Percentiles rank a stretch among this genome's conserved stretches.
Conservation (phyloP, 2,888 invertebrate genomes). For the Hirudinaria manillensis region DNA sequence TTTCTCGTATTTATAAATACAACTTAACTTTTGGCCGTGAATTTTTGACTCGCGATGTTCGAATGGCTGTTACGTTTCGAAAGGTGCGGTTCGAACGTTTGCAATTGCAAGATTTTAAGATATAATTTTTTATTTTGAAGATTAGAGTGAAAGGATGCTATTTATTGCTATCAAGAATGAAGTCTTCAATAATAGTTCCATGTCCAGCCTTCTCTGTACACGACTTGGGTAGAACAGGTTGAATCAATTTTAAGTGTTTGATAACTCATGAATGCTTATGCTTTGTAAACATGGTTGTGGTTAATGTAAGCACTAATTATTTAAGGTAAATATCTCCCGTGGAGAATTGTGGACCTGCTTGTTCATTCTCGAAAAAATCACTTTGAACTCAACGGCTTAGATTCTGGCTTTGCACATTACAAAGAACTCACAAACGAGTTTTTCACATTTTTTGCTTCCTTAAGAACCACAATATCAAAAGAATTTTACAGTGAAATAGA, state of each 20-base stretch:
- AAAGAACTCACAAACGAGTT: constrained; percentile 2
- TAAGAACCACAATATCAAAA: not conserved
- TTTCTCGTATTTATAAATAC: no score
- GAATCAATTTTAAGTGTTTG: not conserved
- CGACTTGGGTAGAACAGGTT: constrained; percentile 1
- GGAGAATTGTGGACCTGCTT: constrained; percentile 4
- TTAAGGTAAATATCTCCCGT: constrained; percentile 20
- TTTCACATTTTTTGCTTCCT: constrained; percentile 20
- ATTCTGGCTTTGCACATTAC: not conserved
- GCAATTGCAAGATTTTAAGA: no score
- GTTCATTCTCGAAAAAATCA: not conserved
- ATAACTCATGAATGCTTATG: not conserved
- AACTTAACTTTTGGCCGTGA: no score
- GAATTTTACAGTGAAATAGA: constrained; percentile 13
- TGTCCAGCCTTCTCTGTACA: not conserved
- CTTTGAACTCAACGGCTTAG: constrained; percentile 4
- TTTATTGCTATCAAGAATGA: no score
- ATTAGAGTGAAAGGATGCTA: no score
- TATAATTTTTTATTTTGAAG: no score
- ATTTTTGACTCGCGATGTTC: no score
- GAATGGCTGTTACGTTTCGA: no score
- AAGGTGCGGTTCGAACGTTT: no score
- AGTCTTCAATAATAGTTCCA: not conserved
- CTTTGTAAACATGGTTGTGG: not conserved
- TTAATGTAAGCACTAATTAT: not conserved